Percentiles rank a stretch among this genome's conserved stretches.
phyloP scores from a whole-genome alignment of 1,140 invertebrate genomes.

The Drosophila watanabei region DNA sequence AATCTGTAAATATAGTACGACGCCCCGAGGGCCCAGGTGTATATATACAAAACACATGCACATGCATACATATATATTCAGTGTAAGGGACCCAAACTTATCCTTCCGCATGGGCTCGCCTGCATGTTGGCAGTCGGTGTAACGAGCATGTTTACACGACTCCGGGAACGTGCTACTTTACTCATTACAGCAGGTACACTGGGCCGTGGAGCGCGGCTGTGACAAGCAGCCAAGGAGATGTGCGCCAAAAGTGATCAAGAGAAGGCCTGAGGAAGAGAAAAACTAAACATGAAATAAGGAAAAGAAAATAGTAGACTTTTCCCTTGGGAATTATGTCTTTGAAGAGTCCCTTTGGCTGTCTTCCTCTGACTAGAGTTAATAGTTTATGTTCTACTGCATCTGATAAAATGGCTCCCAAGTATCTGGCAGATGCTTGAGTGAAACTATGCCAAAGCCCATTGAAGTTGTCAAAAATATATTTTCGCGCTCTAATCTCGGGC shows the following conservation, averaged over 20 bases:
- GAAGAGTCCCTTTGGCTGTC: background rate
- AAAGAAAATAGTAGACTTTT: slow-evolving; percentile 16
- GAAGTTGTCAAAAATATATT: slow-evolving; percentile 66
- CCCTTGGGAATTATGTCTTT: background rate
- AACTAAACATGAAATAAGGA: slow-evolving; percentile 17
- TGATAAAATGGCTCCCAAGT: background rate
- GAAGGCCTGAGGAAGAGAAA: slow-evolving; percentile 8
- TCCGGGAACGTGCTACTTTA: slow-evolving; percentile 58
- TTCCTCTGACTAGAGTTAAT: background rate
- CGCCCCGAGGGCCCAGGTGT: slow-evolving; percentile 41
- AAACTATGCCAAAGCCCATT: slow-evolving; percentile 64
- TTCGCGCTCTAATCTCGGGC: slow-evolving; percentile 52
- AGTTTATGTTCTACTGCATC: background rate
- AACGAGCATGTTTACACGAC: slow-evolving; percentile 67
- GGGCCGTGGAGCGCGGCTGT: slow-evolving; percentile 16
- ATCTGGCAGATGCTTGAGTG: slow-evolving; percentile 32
- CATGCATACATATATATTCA: slow-evolving; percentile 7
- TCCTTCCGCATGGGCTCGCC: slow-evolving; percentile 62
- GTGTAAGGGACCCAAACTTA: slow-evolving; percentile 33
- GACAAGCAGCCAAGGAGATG: slow-evolving; percentile 25
- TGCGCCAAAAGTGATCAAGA: slow-evolving; percentile 1
- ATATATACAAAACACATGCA: slow-evolving; percentile 31
- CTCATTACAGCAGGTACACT: slow-evolving; percentile 66
- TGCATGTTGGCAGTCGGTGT: slow-evolving; percentile 45
- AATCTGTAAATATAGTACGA: slow-evolving; percentile 76